Evolutionary conservation across 2,113 vertebrate genomes (phyloP), one percentile per base, ranked within the genome.

Genomic region (Alethe diademata): DNA sequence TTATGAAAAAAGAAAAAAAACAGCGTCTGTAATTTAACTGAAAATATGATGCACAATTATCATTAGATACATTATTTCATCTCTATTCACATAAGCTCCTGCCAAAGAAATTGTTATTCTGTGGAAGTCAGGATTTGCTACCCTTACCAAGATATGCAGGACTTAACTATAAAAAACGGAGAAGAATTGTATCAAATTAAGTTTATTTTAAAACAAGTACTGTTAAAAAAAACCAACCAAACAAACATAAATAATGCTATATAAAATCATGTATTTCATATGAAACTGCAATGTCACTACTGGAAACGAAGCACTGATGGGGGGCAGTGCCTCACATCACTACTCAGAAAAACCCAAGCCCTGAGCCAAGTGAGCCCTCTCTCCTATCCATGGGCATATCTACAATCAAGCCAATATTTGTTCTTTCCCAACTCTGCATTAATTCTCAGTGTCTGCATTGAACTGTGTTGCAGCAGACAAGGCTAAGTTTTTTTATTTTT

Each of bases 241-340:
- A 5, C 4, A 1, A 54, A 38, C 0, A 1, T 18, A 62, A 62
- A 33, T 28, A 28, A 64, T 23, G 3, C 23, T 54, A 4, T 33
- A 65, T 4, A 19, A 48, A 58, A 70, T 28, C 0, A 36, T 36
- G 0, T 48, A 61, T 62, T 54, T 76, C 8, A 36, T 33, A 62
- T 33, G 20, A 54, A 78, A 79, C 22, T 61, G 31, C 33, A 42
- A 47, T 12, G 17, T 47, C 54, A 53, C 31, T 40, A 31, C 1
- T n/a, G 25, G 54, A 57, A 93, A 50, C 8, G 28, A 88, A 82
- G 81, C 25, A 2, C 2, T 2, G 2, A 19, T 1, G 18, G 24
- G 48, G 12, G 45, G 22, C 43, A 64, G 38, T 24, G 36, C 31
- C 35, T 69, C 20, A 47, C 8, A 47, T 10, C n/a, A 35, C 4